Conservation (phyloP, 2,888 invertebrate genomes). For the Tholera decimalis region DNA sequence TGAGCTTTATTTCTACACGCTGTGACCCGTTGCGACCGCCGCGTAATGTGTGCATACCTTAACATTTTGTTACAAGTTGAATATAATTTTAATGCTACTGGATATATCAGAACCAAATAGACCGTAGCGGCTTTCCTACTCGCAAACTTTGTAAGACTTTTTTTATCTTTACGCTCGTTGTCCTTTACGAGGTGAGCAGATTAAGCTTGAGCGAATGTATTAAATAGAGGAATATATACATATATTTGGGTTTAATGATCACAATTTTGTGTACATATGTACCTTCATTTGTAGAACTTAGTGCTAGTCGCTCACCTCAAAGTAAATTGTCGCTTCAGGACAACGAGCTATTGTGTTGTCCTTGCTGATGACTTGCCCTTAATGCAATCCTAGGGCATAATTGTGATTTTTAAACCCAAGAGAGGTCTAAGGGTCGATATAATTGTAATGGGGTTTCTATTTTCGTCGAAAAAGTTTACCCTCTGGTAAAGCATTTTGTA, state of each 20-base stretch:
- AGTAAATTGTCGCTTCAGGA: constrained; percentile 13
- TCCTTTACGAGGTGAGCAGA: constrained; percentile 40
- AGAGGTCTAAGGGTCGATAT: not conserved
- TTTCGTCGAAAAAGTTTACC: constrained; percentile 3
- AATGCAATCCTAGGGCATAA: constrained; percentile 27
- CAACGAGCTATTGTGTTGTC: constrained; percentile 38
- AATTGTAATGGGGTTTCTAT: not conserved
- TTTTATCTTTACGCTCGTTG: constrained; percentile 47
- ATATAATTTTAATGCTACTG: constrained; percentile 55
- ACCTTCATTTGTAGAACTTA: constrained; percentile 1
- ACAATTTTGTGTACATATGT: constrained; percentile 9
- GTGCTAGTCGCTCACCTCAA: constrained; percentile 35
- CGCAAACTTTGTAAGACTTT: constrained; percentile 53
- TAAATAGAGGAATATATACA: not conserved
- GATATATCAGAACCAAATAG: constrained; percentile 49
- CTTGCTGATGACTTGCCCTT: constrained; percentile 7
- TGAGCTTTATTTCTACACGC: not conserved
- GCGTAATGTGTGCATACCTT: constrained; percentile 17
- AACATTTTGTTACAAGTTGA: constrained; percentile 41
- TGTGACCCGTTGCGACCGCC: constrained; percentile 6
- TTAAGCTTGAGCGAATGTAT: constrained; percentile 2
- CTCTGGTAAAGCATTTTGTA: constrained; percentile 10
- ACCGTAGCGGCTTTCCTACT: constrained; percentile 56
- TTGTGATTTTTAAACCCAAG: constrained; percentile 32
- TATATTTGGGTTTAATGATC: constrained; percentile 14